Base-by-base conservation (phyloP, 1,140 invertebrate species). In the Episyrphus balteatus region DNA sequence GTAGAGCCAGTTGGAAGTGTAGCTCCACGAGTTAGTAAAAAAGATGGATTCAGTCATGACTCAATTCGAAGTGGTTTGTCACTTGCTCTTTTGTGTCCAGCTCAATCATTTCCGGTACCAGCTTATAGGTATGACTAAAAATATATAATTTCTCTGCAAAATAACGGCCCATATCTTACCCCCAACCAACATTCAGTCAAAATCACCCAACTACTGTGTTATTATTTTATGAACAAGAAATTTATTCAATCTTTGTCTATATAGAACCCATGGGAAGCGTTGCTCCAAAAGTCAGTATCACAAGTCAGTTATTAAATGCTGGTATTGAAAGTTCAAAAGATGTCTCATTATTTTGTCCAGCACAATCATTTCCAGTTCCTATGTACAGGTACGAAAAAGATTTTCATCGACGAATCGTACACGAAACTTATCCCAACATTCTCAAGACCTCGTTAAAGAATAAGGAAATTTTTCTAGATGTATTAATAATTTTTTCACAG, bases 181-280 rank as follows among this genome's bases (percentile, higher is more conserved):
- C 8, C 21, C 21, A n/a, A 44, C 84, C 84, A 34, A 81, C 81
- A 69, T 62, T 70, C 50, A 54, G 56, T 26, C 8, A 26, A 26
- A 8, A n/a, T n/a, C n/a, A n/a, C n/a, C n/a, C n/a, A n/a, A n/a
- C n/a, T n/a, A n/a, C n/a, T n/a, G n/a, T n/a, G n/a, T n/a, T n/a
- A n/a, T n/a, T n/a, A n/a, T n/a, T 33, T 7, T 8, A 33, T 8
- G 12, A 12, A 33, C 7, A 33, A 33, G 32, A 7, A 12, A 8
- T 12, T 33, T 53, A 55, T 49, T 75, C 52, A 52, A 64, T 26
- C 2, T 46, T 14, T 11, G 13, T 46, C 52, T 53, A 30, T 66
- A 85, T 81, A 50, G 74, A 76, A 44, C 84, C 84, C 26, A 81
- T 81, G 68, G 76, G 86, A 59, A 80, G 79, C 26, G 76, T 77